Conservation (phyloP, 2,797 vertebrate genomes). For the Anguilla marmorata region DNA sequence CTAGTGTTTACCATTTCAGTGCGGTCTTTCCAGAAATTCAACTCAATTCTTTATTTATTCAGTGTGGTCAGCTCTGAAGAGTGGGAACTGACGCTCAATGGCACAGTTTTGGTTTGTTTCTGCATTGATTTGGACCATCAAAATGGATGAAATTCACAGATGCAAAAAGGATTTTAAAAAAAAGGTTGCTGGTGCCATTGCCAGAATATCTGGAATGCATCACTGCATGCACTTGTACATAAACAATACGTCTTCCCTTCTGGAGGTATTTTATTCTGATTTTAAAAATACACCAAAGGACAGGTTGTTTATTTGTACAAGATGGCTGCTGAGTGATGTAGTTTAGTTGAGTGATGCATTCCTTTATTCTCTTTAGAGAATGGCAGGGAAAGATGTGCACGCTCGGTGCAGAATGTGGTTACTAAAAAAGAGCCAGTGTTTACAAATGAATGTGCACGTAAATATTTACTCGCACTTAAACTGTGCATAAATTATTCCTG, state of each 20-base stretch:
- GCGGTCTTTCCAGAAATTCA: neutral
- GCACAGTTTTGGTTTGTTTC: neutral
- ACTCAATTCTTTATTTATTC: neutral
- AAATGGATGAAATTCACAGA: neutral
- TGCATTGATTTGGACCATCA: neutral
- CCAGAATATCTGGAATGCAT: neutral
- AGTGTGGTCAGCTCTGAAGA: neutral
- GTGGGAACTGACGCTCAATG: neutral
- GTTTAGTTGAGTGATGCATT: neutral
- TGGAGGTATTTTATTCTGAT: neutral
- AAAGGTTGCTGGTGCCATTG: neutral
- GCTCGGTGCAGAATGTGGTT: neutral
- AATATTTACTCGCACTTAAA: conserved; percentile 61
- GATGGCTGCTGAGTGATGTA: neutral
- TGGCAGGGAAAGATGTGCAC: neutral
- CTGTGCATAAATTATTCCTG: conserved; percentile 27
- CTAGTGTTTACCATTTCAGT: neutral
- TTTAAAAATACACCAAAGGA: neutral
- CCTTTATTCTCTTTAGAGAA: neutral
- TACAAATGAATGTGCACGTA: conserved; percentile 59
- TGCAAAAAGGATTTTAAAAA: neutral
- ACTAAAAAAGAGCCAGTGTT: conserved; percentile 48
- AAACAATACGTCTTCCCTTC: neutral
- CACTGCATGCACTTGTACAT: neutral
- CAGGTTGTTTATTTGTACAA: neutral